Percentiles rank a stretch among this genome's conserved stretches.
Conservation (phyloP, 2,797 vertebrate genomes). For the Zalophus californianus region DNA sequence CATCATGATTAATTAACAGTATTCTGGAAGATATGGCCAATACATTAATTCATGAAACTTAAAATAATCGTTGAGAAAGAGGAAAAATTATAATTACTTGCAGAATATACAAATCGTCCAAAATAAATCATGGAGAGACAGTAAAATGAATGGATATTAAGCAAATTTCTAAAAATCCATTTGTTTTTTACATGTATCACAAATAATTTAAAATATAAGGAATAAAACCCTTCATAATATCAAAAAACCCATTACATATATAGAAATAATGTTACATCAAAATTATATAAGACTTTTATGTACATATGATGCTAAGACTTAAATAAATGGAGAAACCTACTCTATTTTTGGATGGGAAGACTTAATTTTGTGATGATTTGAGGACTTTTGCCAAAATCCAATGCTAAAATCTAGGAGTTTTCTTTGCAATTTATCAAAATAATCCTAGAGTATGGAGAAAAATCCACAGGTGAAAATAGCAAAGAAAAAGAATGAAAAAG, state of each 20-base stretch:
- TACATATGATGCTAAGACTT: background rate
- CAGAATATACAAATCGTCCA: background rate
- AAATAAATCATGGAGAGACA: background rate
- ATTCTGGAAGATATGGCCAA: background rate
- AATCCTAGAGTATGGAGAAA: background rate
- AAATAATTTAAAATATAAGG: background rate
- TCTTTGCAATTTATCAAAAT: constrained; percentile 37
- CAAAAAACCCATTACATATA: background rate
- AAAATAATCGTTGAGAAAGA: background rate
- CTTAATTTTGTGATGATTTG: background rate
- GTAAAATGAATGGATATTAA: background rate
- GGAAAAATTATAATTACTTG: background rate
- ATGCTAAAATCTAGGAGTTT: background rate
- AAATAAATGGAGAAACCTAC: background rate
- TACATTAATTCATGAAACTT: background rate
- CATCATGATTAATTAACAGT: background rate
- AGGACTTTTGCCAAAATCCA: background rate
- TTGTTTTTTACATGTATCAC: background rate
- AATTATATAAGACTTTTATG: background rate
- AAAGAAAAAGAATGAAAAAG: background rate
- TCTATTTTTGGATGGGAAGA: background rate
- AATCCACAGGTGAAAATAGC: background rate
- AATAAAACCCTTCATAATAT: background rate
- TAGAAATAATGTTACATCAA: background rate
- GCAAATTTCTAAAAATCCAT: background rate